A percentile compares a stretch with the other conserved stretches of the same genome.
Evolutionary conservation across 2,797 vertebrate species (phyloP).

Genomic region (Mergus octosetaceus): DNA sequence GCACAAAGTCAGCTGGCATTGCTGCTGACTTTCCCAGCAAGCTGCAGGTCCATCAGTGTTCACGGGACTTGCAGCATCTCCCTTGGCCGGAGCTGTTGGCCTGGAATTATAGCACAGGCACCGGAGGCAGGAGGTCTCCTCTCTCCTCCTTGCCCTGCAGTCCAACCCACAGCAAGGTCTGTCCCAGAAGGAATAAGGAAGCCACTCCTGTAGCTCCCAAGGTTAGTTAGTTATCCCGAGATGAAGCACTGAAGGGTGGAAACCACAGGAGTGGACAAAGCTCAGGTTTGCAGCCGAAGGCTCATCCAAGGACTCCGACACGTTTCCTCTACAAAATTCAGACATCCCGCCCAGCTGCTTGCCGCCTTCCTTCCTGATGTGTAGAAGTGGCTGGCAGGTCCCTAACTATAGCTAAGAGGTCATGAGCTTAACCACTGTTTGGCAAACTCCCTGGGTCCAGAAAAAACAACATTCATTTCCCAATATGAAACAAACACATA

Average conservation of each 20-base stretch:
- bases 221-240: background rate
- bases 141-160: background rate
- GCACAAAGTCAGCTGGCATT: constrained; percentile 35
- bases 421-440: background rate
- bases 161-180: background rate
- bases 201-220: background rate
- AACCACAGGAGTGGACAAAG: background rate
- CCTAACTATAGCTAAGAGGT: background rate
- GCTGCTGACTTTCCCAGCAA: accelerated
- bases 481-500: background rate
- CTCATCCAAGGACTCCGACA: background rate
- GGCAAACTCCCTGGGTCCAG: background rate
- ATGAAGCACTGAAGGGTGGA: background rate
- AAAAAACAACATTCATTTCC: background rate
- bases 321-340: background rate
- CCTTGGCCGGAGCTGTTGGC: background rate
- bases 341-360: background rate
- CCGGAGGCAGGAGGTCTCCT: background rate
- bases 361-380: background rate
- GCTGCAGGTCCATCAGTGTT: background rate
- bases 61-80: background rate
- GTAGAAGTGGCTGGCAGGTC: background rate
- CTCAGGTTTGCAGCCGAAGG: background rate
- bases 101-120: background rate
- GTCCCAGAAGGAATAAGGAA: background rate